phyloP scores from a whole-genome alignment of 2,797 vertebrate genomes.

The Melanotaenia pygmaea region DNA sequence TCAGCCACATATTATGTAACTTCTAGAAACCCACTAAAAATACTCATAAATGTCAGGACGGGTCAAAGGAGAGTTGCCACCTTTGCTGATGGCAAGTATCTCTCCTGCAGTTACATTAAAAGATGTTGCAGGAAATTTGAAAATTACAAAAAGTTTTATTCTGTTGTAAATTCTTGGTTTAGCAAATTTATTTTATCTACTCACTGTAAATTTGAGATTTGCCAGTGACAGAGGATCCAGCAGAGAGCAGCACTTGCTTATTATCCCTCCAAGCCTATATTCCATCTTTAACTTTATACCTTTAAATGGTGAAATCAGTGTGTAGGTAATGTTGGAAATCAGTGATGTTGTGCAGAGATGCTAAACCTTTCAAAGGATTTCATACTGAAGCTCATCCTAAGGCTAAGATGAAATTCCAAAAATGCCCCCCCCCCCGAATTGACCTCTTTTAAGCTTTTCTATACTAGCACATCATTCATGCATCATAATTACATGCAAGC shows the following conservation, averaged over 20 bases:
- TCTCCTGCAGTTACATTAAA: background rate
- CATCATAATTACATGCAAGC: conserved; percentile 20
- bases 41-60: background rate
- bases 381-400: conserved; percentile 9
- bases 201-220: conserved; percentile 18
- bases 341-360: background rate
- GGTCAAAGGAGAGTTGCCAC: background rate
- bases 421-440: background rate
- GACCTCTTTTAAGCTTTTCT: conserved; percentile 9
- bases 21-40: background rate
- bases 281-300: conserved; percentile 28
- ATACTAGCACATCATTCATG: conserved; percentile 3
- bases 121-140: conserved; percentile 9
- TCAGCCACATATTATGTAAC: background rate
- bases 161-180: conserved; percentile 4
- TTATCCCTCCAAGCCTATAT: conserved; percentile 13
- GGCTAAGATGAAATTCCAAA: background rate
- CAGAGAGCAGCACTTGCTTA: conserved; percentile 55
- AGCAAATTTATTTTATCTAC: background rate
- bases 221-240: conserved; percentile 29
- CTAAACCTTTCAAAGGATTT: background rate
- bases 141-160: background rate
- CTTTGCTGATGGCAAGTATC: background rate
- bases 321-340: conserved; percentile 14
- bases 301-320: background rate